Conservation (phyloP, 2,888 invertebrate species). For the Caenorhabditis plicata region DNA sequence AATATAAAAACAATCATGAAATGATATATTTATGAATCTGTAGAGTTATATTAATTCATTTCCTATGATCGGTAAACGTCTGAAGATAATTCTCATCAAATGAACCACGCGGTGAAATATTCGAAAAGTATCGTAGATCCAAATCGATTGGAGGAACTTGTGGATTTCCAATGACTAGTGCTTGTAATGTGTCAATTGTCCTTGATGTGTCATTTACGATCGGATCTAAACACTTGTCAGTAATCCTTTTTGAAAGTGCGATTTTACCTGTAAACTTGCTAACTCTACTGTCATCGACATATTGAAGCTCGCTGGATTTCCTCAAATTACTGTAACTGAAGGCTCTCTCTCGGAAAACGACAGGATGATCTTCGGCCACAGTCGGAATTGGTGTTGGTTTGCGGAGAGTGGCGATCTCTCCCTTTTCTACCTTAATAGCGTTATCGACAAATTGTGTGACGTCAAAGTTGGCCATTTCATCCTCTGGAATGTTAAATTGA, state of each 20-base stretch:
- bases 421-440: constrained; percentile 51
- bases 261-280: constrained; percentile 21
- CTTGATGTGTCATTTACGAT: constrained; percentile 21
- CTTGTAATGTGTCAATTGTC: constrained; percentile 25
- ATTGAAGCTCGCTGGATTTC: constrained; percentile 40
- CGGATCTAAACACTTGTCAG: constrained; percentile 5
- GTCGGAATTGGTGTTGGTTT: constrained; percentile 9
- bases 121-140: constrained; percentile 24
- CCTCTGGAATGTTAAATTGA: constrained; percentile 59
- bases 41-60: no score
- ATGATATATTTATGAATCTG: no score
- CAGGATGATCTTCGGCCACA: no score
- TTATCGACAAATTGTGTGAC: constrained; percentile 60
- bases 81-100: constrained; percentile 42
- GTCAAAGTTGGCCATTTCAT: constrained; percentile 51
- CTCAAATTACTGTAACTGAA: constrained; percentile 39
- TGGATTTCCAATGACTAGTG: not conserved
- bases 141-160: constrained; percentile 37
- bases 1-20: no score
- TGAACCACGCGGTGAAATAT: constrained; percentile 35
- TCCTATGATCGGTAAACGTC: no score
- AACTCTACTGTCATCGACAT: constrained; percentile 34
- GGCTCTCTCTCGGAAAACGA: constrained; percentile 36
- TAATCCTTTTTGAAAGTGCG: not conserved
- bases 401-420: constrained; percentile 27